Evolutionary conservation across 2,888 invertebrate genomes (phyloP).

Genomic region (Argyresthia albistria): DNA sequence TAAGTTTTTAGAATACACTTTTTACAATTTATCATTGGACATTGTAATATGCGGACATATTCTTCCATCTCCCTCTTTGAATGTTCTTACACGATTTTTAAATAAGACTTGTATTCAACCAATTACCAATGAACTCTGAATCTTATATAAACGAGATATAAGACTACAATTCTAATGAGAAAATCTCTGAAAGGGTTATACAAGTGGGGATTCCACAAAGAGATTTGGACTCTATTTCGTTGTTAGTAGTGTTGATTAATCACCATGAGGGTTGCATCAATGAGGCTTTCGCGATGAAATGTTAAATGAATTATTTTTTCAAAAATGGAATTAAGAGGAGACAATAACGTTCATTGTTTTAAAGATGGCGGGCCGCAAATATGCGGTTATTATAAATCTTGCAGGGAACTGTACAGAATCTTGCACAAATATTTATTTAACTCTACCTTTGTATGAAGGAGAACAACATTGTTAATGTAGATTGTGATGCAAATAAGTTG

Average conservation of each 20-base stretch:
- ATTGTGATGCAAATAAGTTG: not conserved
- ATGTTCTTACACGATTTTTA: too few species aligned
- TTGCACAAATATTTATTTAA: constrained; percentile 1
- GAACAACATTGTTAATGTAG: constrained; percentile 2
- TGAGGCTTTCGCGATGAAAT: constrained; percentile 61
- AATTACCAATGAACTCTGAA: constrained; percentile 46
- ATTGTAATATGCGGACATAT: not conserved
- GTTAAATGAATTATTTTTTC: constrained; percentile 71
- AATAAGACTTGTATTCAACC: constrained; percentile 36
- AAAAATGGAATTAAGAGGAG: constrained; percentile 72
- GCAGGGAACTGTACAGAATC: not conserved
- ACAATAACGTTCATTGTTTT: constrained; percentile 71
- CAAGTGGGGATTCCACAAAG: constrained; percentile 8
- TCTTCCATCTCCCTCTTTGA: constrained; percentile 27
- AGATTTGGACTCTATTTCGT: too few species aligned
- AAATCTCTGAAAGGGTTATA: constrained; percentile 38
- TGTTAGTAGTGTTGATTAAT: too few species aligned
- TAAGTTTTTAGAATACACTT: too few species aligned
- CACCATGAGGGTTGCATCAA: constrained; percentile 29
- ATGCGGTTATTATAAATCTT: constrained; percentile 57
- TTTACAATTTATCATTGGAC: too few species aligned
- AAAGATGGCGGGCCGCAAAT: constrained; percentile 66
- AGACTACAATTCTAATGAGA: constrained; percentile 38
- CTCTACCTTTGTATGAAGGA: constrained; percentile 1
- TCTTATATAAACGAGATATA: constrained; percentile 37